These are phyloP conservation scores for Geotrupes spiniger DNA, from an alignment of 2,888 invertebrate species.

Conservation along the genomic window DNA sequence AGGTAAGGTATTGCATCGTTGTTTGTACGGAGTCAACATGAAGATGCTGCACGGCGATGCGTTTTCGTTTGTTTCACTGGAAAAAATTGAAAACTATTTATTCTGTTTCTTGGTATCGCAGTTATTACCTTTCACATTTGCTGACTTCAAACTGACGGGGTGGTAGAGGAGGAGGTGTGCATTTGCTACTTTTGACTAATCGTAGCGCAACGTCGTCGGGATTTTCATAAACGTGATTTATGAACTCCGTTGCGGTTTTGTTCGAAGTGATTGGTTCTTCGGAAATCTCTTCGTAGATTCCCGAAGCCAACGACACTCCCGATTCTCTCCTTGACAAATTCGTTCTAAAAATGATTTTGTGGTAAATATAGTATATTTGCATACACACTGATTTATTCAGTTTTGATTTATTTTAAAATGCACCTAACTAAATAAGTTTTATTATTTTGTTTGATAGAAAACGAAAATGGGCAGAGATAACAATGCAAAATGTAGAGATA, in stretches of 20 bases:
- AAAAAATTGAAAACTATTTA: neutral
- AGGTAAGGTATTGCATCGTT: conserved; percentile 44
- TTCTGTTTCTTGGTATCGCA: neutral
- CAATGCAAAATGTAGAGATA: too few species aligned
- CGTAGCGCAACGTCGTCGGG: conserved; percentile 46
- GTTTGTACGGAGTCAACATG: conserved; percentile 32
- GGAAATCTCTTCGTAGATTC: conserved; percentile 68
- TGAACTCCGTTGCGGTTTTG: conserved; percentile 15
- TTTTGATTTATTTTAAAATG: too few species aligned
- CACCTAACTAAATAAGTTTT: conserved; percentile 12
- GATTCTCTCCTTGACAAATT: conserved; percentile 55
- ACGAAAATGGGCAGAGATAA: too few species aligned
- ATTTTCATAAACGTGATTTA: conserved; percentile 48
- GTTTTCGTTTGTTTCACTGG: conserved; percentile 17
- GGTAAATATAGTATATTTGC: too few species aligned
- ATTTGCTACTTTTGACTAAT: conserved; percentile 29
- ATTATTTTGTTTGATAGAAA: too few species aligned
- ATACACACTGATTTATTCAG: too few species aligned
- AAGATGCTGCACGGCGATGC: neutral
- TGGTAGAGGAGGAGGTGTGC: conserved; percentile 53
- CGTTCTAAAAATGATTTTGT: too few species aligned
- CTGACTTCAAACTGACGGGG: conserved; percentile 43
- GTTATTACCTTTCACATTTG: conserved; percentile 29
- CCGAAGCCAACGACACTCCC: conserved; percentile 60
- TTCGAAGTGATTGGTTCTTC: too few species aligned